These are phyloP conservation scores for Limnephilus auricula DNA, from an alignment of 2,888 invertebrate genomes.

Conservation along the genomic window DNA sequence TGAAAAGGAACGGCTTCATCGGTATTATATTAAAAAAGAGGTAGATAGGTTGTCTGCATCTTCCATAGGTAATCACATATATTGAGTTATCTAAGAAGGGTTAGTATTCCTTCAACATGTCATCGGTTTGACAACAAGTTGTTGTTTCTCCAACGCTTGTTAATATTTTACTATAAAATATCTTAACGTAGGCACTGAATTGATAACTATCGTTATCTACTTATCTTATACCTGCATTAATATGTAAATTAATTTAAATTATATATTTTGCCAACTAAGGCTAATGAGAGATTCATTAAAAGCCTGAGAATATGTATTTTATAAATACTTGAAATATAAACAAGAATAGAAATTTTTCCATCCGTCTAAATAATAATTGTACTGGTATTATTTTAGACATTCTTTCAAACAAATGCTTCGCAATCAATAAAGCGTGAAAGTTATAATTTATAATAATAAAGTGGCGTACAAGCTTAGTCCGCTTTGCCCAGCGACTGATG, in stretches of 20 bases:
- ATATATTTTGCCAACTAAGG: too few species aligned
- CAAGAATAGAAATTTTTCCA: neutral
- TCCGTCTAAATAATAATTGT: neutral
- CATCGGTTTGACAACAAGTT: neutral
- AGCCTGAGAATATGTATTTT: neutral
- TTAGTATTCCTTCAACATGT: neutral
- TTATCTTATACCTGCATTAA: too few species aligned
- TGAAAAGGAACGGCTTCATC: too few species aligned
- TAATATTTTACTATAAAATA: neutral
- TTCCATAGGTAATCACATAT: too few species aligned
- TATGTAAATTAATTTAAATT: too few species aligned
- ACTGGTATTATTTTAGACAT: neutral
- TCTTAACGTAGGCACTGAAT: neutral
- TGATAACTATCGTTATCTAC: neutral
- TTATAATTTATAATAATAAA: neutral
- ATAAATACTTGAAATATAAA: neutral
- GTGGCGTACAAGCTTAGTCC: neutral
- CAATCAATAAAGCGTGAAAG: neutral
- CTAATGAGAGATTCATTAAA: neutral
- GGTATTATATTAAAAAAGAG: too few species aligned
- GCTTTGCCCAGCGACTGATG: constrained; percentile 29
- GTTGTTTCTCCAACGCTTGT: neutral
- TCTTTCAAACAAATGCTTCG: neutral
- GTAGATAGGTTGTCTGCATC: too few species aligned
- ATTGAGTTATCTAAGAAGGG: neutral